Percentiles rank a stretch among this genome's conserved stretches.
phyloP scores from a whole-genome alignment of 2,113 vertebrate genomes.

The Poecile atricapillus region DNA sequence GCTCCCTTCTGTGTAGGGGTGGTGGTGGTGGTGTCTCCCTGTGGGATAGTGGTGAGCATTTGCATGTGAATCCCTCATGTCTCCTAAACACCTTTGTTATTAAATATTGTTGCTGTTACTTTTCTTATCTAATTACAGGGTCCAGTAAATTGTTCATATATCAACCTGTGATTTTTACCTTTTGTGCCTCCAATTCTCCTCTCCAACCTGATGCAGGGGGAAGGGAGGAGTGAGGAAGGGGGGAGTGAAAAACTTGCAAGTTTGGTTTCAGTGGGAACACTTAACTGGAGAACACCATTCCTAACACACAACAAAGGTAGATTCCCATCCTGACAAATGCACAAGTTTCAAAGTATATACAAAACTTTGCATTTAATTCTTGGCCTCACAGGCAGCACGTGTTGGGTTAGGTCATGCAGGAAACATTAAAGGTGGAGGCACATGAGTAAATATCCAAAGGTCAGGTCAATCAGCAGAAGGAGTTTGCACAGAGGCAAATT shows the following conservation, averaged over 20 bases:
- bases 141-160: neutral
- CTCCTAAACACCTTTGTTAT: neutral
- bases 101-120: neutral
- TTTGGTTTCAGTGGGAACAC: neutral
- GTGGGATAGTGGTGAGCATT: neutral
- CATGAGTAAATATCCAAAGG: neutral
- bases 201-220: neutral
- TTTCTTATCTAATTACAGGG: neutral
- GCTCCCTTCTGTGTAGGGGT: neutral
- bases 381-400: neutral
- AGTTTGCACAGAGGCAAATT: neutral
- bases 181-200: neutral
- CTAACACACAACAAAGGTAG: neutral
- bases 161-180: neutral
- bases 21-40: neutral
- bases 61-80: neutral
- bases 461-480: neutral
- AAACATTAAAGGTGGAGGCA: neutral
- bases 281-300: neutral
- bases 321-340: neutral
- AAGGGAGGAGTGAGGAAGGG: neutral
- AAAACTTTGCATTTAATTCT: neutral
- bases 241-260: fast-evolving
- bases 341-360: neutral
- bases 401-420: neutral